Conservation (phyloP, 2,113 vertebrate species). For the Fregata magnificens region DNA sequence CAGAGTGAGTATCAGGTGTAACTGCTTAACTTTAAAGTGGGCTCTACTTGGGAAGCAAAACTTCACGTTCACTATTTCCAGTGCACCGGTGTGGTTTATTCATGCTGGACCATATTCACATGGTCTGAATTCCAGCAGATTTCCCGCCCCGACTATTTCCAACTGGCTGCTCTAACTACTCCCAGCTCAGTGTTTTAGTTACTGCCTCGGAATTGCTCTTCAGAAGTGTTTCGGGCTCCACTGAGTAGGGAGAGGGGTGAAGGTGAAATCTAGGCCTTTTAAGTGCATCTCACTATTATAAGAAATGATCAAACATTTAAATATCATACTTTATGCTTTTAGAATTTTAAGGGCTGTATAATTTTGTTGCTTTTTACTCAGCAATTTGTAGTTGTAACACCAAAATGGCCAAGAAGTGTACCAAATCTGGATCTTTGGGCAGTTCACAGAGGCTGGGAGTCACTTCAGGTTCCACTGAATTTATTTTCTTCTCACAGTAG, state of each 20-base stretch:
- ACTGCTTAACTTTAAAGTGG: not conserved
- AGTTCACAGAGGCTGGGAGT: not conserved
- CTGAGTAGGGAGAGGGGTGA: not conserved
- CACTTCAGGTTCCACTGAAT: not conserved
- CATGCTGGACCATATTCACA: not conserved
- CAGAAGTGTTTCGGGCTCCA: not conserved
- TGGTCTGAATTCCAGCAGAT: constrained; percentile 1
- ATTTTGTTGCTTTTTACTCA: not conserved
- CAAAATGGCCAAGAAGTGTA: fast-evolving
- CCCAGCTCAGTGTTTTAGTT: not conserved
- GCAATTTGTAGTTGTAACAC: not conserved
- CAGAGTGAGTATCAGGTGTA: constrained; percentile 86
- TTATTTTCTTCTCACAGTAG: not conserved
- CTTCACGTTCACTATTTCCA: not conserved
- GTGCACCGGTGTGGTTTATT: not conserved
- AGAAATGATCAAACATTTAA: not conserved
- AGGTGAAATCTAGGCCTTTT: not conserved
- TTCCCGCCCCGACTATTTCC: not conserved
- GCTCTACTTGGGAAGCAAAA: not conserved
- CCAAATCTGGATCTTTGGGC: not conserved
- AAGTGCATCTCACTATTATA: not conserved
- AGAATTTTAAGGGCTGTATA: not conserved
- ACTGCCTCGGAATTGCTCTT: not conserved
- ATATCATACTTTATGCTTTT: not conserved
- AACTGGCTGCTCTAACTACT: not conserved